phyloP scores from a whole-genome alignment of 2,113 vertebrate genomes.

The Phalacrocorax brasilianus region DNA sequence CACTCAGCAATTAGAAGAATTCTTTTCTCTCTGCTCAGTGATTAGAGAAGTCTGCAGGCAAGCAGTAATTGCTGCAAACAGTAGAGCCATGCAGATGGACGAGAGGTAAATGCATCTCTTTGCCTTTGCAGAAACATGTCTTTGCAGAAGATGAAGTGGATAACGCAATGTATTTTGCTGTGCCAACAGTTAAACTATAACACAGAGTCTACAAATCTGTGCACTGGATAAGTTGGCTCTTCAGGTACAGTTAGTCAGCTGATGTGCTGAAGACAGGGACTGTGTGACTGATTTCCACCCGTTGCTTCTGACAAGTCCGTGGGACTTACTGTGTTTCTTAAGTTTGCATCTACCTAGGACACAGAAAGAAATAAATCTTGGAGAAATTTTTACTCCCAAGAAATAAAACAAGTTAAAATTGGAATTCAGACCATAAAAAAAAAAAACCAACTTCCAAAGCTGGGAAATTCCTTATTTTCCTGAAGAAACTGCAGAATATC shows the following conservation, averaged over 20 bases:
- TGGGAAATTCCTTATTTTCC: not conserved
- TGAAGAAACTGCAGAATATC: not conserved
- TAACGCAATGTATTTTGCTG: not conserved
- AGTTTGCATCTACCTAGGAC: not conserved
- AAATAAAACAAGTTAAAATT: not conserved
- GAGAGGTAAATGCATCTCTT: not conserved
- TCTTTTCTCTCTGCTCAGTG: slow-evolving; percentile 30
- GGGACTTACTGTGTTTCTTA: not conserved
- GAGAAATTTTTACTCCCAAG: not conserved
- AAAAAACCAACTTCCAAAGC: not conserved
- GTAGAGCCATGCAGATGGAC: not conserved
- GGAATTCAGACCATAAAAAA: not conserved
- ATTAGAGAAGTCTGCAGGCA: slow-evolving; percentile 38
- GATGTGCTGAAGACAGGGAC: not conserved
- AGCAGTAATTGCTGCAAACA: slow-evolving; percentile 1
- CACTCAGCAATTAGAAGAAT: slow-evolving; percentile 45
- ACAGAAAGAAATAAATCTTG: not conserved
- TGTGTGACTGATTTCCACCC: not conserved
- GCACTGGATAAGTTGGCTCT: not conserved
- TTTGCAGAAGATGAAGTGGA: not conserved
- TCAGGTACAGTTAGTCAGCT: not conserved
- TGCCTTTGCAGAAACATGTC: not conserved
- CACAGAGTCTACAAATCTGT: not conserved
- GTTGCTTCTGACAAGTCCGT: not conserved
- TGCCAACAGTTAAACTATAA: not conserved